phyloP scores from a whole-genome alignment of 2,113 vertebrate genomes.

The Rhinoderma darwinii region DNA sequence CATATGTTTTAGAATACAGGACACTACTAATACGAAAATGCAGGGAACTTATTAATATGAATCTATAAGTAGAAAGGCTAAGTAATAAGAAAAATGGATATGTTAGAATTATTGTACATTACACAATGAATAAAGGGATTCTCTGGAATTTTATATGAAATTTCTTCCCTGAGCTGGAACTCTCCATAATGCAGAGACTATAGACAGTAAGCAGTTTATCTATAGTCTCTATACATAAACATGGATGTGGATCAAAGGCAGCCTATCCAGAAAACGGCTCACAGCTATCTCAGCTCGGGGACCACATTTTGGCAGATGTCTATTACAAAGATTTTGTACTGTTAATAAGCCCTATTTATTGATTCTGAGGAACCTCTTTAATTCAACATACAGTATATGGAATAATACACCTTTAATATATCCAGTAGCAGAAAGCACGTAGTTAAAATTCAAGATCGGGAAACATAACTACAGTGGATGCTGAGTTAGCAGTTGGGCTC shows the following conservation, averaged over 20 bases:
- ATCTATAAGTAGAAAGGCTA: background rate
- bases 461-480: background rate
- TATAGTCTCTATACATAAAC: no score
- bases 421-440: background rate
- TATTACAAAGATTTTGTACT: no score
- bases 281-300: no score
- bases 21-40: background rate
- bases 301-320: no score
- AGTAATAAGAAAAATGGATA: background rate
- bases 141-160: background rate
- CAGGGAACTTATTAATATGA: background rate
- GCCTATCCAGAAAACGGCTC: no score
- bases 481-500: background rate
- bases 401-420: background rate
- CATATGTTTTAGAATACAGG: background rate
- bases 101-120: background rate
- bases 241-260: no score
- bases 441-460: no score
- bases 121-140: background rate
- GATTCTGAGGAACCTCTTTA: background rate
- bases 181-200: no score
- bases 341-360: no score
- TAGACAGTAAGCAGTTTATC: no score
- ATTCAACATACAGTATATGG: background rate
- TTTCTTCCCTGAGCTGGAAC: background rate